Conservation (phyloP, 2,888 invertebrate genomes). For the Ophonus ardosiacus region DNA sequence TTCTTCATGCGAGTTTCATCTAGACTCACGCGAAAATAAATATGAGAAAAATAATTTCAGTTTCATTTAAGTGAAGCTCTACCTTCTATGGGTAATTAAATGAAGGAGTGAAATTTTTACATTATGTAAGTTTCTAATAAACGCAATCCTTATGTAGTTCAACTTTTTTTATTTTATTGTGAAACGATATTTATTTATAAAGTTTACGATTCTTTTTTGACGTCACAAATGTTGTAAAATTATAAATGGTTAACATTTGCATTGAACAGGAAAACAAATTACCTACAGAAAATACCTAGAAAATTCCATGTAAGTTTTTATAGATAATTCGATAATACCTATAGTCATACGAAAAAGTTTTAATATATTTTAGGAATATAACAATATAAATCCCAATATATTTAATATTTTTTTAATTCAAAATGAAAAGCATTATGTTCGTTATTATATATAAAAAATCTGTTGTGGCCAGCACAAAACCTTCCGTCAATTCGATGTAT, state of each 20-base stretch:
- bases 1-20: constrained; percentile 39
- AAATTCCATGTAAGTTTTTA: not conserved
- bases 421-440: too few species aligned
- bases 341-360: too few species aligned
- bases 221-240: not conserved
- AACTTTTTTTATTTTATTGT: constrained; percentile 16
- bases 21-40: constrained; percentile 21
- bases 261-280: not conserved
- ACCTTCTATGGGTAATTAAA: constrained; percentile 39
- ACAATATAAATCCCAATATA: too few species aligned
- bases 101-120: constrained; percentile 36
- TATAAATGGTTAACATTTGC: not conserved
- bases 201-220: not conserved
- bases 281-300: not conserved
- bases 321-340: too few species aligned
- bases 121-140: constrained; percentile 36
- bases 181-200: constrained; percentile 13
- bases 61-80: constrained; percentile 44
- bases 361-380: too few species aligned
- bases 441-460: too few species aligned
- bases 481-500: too few species aligned
- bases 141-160: not conserved
- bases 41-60: constrained; percentile 12
- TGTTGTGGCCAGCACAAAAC: too few species aligned
- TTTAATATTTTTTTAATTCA: too few species aligned